These are phyloP conservation scores for Engraulis encrasicolus DNA, from an alignment of 2,113 vertebrate genomes.

Conservation along the genomic window DNA sequence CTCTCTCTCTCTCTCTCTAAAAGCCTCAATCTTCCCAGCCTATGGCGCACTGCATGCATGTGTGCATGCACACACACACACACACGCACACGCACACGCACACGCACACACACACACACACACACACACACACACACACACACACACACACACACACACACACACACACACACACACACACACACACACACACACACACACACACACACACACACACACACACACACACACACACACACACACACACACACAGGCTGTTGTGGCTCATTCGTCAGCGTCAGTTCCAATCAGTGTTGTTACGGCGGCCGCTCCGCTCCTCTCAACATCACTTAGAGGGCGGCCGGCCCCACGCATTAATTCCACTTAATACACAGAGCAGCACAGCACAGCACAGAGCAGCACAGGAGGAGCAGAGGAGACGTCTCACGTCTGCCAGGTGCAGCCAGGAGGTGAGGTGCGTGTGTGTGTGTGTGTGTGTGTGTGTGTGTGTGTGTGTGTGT, in stretches of 20 bases:
- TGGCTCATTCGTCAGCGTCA: conserved; percentile 44
- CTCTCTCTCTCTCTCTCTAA: too few species aligned
- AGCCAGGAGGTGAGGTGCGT: too few species aligned
- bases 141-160: neutral
- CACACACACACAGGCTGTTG: neutral
- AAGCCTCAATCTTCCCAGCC: too few species aligned
- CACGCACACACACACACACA: neutral
- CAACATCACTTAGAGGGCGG: conserved; percentile 9
- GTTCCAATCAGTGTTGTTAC: conserved; percentile 19
- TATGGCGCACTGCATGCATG: too few species aligned
- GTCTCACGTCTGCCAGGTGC: neutral
- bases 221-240: too few species aligned
- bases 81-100: too few species aligned
- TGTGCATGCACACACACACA: too few species aligned
- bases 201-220: too few species aligned
- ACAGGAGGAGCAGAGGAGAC: too few species aligned
- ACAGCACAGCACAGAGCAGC: too few species aligned
- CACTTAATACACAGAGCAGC: conserved; percentile 17
- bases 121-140: neutral
- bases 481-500: neutral
- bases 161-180: neutral
- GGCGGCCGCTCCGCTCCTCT: neutral
- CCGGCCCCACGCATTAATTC: neutral
- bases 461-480: neutral
- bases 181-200: too few species aligned